phyloP scores from a whole-genome alignment of 2,797 vertebrate species.

The Pseudochirops corinnae region DNA sequence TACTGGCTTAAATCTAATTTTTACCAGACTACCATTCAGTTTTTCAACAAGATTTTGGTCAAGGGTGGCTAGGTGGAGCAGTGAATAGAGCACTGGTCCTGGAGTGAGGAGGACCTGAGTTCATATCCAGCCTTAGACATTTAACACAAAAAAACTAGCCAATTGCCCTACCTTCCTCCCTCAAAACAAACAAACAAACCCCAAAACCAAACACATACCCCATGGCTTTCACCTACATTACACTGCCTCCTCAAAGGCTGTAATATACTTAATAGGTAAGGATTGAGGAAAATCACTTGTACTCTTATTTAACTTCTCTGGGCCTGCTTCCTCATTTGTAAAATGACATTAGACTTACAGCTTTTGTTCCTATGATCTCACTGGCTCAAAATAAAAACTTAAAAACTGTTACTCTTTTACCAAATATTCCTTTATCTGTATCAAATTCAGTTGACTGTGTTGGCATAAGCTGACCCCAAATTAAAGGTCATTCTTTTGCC shows the following conservation, averaged over 20 bases:
- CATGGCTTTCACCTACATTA: background rate
- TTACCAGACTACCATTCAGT: background rate
- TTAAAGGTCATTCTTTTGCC: background rate
- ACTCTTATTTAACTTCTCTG: background rate
- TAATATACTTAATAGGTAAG: background rate
- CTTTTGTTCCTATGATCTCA: background rate
- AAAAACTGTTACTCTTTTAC: background rate
- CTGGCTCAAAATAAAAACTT: background rate
- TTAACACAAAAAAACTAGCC: too few species aligned
- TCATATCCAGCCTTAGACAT: too few species aligned
- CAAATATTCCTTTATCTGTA: background rate
- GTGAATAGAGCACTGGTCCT: too few species aligned
- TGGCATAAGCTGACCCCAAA: background rate
- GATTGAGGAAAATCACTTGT: background rate
- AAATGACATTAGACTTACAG: background rate
- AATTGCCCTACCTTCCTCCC: too few species aligned
- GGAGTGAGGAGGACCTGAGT: too few species aligned
- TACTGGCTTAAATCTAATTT: background rate
- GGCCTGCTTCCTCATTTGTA: background rate
- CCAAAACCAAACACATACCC: too few species aligned
- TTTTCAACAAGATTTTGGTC: background rate
- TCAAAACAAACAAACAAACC: too few species aligned
- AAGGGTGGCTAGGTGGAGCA: background rate
- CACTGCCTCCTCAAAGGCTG: background rate
- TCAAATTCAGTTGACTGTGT: background rate